Evolutionary conservation across 2,797 vertebrate species (phyloP).

Genomic region (Epinephelus awoara): DNA sequence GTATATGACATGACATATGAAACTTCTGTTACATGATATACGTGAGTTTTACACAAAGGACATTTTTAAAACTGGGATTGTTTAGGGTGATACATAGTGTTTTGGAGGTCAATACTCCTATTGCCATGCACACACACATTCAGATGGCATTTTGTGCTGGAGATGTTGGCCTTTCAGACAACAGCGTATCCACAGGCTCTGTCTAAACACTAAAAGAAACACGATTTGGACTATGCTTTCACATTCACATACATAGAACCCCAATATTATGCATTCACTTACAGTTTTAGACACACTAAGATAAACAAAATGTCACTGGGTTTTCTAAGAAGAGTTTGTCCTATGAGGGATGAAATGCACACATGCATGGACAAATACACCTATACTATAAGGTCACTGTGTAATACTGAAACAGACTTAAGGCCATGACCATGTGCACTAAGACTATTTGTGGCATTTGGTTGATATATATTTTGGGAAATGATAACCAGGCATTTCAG

Average conservation of each 20-base stretch:
- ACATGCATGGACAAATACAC: neutral
- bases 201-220: neutral
- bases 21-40: no score
- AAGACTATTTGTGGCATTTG: neutral
- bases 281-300: neutral
- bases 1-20: no score
- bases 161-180: conserved; percentile 15
- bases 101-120: neutral
- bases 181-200: neutral
- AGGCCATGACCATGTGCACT: neutral
- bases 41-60: no score
- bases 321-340: neutral
- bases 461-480: neutral
- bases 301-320: conserved; percentile 14
- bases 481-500: neutral
- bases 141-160: conserved; percentile 4
- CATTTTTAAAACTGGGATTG: no score
- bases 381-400: neutral
- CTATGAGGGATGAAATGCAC: neutral
- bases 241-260: neutral
- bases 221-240: neutral
- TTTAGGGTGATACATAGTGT: no score
- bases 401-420: neutral
- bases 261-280: neutral
- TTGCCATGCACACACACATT: neutral